These are phyloP conservation scores for Cynopterus sphinx DNA, from an alignment of 2,797 vertebrate genomes.

Conservation along the genomic window DNA sequence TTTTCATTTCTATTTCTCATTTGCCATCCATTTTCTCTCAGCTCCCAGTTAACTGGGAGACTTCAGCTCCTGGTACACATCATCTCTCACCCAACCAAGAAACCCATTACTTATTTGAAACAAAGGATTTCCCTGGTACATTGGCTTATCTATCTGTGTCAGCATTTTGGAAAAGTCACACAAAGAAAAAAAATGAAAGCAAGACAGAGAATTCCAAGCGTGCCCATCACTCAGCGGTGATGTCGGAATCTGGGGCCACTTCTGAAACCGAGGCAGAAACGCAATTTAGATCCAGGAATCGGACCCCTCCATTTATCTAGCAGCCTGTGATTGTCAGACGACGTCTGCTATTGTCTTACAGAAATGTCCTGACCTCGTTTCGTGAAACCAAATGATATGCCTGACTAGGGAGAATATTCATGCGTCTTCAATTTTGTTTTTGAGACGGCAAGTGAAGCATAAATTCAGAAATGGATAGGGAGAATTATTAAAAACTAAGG, in stretches of 20 bases:
- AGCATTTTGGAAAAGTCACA: conserved; percentile 1
- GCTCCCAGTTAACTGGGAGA: background rate
- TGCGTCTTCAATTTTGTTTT: background rate
- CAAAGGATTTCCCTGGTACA: conserved; percentile 39
- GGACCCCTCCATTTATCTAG: conserved; percentile 50
- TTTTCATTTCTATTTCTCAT: background rate
- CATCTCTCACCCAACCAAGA: conserved; percentile 43
- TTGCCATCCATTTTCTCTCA: conserved; percentile 57
- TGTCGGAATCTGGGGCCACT: conserved; percentile 27
- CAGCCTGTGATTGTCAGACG: background rate
- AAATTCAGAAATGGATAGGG: conserved; percentile 4
- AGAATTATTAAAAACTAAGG: background rate
- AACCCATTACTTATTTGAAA: conserved; percentile 51
- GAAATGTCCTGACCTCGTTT: conserved; percentile 47
- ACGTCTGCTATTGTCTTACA: conserved; percentile 45
- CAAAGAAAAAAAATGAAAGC: background rate
- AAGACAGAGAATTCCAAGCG: background rate
- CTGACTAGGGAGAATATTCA: background rate
- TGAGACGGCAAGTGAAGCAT: background rate
- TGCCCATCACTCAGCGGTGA: conserved; percentile 26
- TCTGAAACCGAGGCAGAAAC: conserved; percentile 52
- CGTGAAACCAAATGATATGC: conserved; percentile 36
- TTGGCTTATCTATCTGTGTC: conserved; percentile 33
- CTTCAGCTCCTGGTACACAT: conserved; percentile 24
- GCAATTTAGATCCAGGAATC: conserved; percentile 61